A percentile compares a stretch with the other conserved stretches of the same genome.
These are phyloP conservation scores for mouse (Mus musculus) DNA, from an alignment of 2,113 vertebrate genomes.

Conservation along the genomic window GRCm39 chr15:85280001-85280500, in stretches of 20 bases:
- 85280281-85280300: neutral
- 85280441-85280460: neutral
- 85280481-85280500: neutral
- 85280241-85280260: neutral
- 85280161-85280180: neutral
- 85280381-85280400: neutral
- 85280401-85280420: neutral
- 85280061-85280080: neutral
- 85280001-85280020: neutral
- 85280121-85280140: neutral
- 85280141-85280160: neutral
- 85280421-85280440: neutral
- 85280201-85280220: neutral
- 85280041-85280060: neutral
- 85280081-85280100: neutral
- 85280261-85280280: neutral
- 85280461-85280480: neutral
- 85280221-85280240: neutral
- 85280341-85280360: neutral
- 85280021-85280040: neutral
- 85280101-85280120: neutral
- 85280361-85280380: neutral
- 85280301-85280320: neutral
- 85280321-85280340: neutral
- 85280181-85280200: neutral